A percentile compares a stretch with the other conserved stretches of the same genome.
These are phyloP conservation scores for Rhineura floridana DNA, from an alignment of 2,113 vertebrate genomes.

Conservation along the genomic window DNA sequence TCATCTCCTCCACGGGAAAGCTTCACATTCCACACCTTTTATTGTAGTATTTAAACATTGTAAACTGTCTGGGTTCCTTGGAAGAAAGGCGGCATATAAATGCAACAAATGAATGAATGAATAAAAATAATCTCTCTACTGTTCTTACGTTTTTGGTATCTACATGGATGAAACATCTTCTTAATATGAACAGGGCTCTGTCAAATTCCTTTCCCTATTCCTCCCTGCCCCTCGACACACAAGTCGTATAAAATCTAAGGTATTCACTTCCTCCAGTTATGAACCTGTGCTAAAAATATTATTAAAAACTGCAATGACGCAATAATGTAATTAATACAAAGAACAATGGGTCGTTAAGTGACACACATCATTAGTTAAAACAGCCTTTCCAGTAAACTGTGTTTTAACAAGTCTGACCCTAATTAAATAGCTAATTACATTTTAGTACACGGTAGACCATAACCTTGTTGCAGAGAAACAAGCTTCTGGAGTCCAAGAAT, in stretches of 20 bases:
- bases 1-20: no score
- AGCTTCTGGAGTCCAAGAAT: slow-evolving; percentile 5
- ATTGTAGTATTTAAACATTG: no score
- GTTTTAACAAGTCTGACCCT: slow-evolving; percentile 56
- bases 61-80: no score
- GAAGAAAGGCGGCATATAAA: no score
- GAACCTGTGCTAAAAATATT: slow-evolving; percentile 30
- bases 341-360: slow-evolving; percentile 49
- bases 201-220: background rate
- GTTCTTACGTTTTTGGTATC: no score
- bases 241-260: background rate
- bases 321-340: slow-evolving; percentile 54
- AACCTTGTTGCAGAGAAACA: slow-evolving; percentile 1
- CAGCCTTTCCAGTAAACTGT: slow-evolving; percentile 50
- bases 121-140: no score
- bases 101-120: no score
- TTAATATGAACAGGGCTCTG: no score
- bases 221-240: background rate
- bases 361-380: slow-evolving; percentile 46
- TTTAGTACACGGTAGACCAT: background rate
- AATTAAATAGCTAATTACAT: slow-evolving; percentile 63
- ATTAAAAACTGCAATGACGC: slow-evolving; percentile 33
- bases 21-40: no score
- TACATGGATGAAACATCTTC: no score
- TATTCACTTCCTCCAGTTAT: background rate